Evolutionary conservation across 1,140 invertebrate species (phyloP).

Genomic region (Vanessa tameamea): DNA sequence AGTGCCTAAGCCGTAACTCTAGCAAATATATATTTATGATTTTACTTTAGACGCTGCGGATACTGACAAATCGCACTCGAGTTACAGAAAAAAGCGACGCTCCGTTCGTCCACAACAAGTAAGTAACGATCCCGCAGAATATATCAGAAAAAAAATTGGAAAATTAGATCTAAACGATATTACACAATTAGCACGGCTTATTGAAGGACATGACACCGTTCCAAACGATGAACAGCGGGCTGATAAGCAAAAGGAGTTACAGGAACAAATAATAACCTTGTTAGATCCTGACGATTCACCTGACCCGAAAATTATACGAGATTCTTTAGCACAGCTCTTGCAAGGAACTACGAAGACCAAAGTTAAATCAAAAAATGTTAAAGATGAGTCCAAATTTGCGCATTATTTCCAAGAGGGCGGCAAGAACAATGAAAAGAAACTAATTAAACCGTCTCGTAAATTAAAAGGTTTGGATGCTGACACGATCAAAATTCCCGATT

Average conservation of each 20-base stretch:
- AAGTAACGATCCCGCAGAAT: slow-evolving; percentile 72
- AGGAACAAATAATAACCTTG: slow-evolving; percentile 66
- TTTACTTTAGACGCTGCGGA: slow-evolving; percentile 57
- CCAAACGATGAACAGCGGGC: slow-evolving; percentile 39
- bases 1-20: neutral
- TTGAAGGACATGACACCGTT: slow-evolving; percentile 61
- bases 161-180: slow-evolving; percentile 69
- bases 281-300: slow-evolving; percentile 66
- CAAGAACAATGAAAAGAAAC: slow-evolving; percentile 39
- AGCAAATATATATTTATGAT: neutral
- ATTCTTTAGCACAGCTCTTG: slow-evolving; percentile 57
- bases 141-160: slow-evolving; percentile 67
- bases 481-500: slow-evolving; percentile 57
- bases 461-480: slow-evolving; percentile 62
- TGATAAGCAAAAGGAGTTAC: slow-evolving; percentile 62
- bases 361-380: slow-evolving; percentile 41
- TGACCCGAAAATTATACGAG: slow-evolving; percentile 55
- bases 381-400: slow-evolving; percentile 42
- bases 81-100: slow-evolving; percentile 64
- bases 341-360: slow-evolving; percentile 50
- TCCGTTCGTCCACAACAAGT: slow-evolving; percentile 62
- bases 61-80: slow-evolving; percentile 65
- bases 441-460: slow-evolving; percentile 47
- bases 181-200: slow-evolving; percentile 61
- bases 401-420: slow-evolving; percentile 50